A percentile compares a stretch with the other conserved stretches of the same genome.
Conservation (phyloP, 2,113 vertebrate species). For the Ginglymostoma cirratum region DNA sequence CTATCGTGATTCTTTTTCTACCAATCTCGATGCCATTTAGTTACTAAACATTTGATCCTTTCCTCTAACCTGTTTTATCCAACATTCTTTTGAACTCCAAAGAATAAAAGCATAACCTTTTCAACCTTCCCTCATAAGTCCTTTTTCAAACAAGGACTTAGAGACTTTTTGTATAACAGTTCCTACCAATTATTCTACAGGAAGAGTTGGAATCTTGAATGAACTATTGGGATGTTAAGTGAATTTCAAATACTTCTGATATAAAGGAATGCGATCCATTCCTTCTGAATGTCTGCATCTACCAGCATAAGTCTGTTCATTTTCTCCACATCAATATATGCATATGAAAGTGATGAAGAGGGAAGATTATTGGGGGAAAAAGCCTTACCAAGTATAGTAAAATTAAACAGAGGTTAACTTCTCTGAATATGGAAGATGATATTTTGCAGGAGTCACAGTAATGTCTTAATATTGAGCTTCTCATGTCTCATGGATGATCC, state of each 20-base stretch:
- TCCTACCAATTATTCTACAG: neutral
- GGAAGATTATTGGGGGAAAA: neutral
- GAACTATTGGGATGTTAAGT: neutral
- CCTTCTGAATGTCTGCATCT: neutral
- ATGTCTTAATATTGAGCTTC: neutral
- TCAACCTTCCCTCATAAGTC: too few relatives aligned
- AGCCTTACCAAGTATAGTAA: neutral
- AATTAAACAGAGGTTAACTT: neutral
- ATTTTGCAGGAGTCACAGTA: neutral
- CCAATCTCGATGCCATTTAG: too few relatives aligned
- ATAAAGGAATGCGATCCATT: neutral
- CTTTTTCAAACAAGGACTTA: too few relatives aligned
- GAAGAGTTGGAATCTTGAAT: neutral
- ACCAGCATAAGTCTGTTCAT: too few relatives aligned
- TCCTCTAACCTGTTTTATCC: too few relatives aligned
- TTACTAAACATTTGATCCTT: too few relatives aligned
- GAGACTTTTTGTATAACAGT: too few relatives aligned
- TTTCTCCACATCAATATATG: neutral
- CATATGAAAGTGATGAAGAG: neutral
- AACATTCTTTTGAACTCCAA: too few relatives aligned
- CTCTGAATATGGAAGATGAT: too few relatives aligned
- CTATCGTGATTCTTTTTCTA: too few relatives aligned
- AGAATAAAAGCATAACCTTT: too few relatives aligned
- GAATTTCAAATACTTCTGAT: neutral
- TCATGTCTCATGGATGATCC: neutral